phyloP scores from a whole-genome alignment of 2,888 invertebrate species.

The Eulithis testata region DNA sequence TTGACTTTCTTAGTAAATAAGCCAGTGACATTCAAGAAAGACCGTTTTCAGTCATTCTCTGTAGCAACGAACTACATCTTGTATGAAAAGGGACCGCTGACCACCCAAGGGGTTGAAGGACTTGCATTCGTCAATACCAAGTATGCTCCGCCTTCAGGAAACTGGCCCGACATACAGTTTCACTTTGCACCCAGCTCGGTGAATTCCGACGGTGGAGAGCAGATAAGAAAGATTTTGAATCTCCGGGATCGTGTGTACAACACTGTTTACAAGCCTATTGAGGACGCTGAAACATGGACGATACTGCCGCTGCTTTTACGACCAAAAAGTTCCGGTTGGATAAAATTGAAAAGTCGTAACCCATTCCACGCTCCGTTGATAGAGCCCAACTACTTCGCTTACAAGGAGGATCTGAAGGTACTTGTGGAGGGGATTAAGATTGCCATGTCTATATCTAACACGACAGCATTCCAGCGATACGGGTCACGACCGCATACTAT shows the following conservation, averaged over 20 bases:
- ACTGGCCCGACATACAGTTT: slow-evolving; percentile 94
- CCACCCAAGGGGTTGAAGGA: slow-evolving; percentile 93
- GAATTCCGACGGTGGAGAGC: slow-evolving; percentile 92
- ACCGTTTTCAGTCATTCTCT: slow-evolving; percentile 90
- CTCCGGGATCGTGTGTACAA: slow-evolving; percentile 92
- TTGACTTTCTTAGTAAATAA: slow-evolving; percentile 93
- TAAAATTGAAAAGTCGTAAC: slow-evolving; percentile 92
- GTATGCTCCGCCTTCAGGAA: slow-evolving; percentile 90
- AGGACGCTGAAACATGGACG: slow-evolving; percentile 92
- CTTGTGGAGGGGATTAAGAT: slow-evolving; percentile 94
- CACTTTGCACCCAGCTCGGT: slow-evolving; percentile 94
- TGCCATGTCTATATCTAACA: slow-evolving; percentile 91
- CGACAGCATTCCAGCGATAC: slow-evolving; percentile 91
- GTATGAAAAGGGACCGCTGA: slow-evolving; percentile 93
- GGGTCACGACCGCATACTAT: slow-evolving; percentile 91
- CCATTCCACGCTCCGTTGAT: slow-evolving; percentile 93
- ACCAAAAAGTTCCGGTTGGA: slow-evolving; percentile 94
- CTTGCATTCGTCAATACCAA: slow-evolving; percentile 94
- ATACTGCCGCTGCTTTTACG: slow-evolving; percentile 92
- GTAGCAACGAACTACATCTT: slow-evolving; percentile 93
- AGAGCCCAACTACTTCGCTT: slow-evolving; percentile 96
- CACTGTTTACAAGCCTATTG: slow-evolving; percentile 92
- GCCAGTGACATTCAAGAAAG: slow-evolving; percentile 90
- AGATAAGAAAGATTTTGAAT: slow-evolving; percentile 90
- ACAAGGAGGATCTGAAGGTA: slow-evolving; percentile 91